Conservation (phyloP, 1,140 invertebrate genomes). For the Euura saliciscinereae region DNA sequence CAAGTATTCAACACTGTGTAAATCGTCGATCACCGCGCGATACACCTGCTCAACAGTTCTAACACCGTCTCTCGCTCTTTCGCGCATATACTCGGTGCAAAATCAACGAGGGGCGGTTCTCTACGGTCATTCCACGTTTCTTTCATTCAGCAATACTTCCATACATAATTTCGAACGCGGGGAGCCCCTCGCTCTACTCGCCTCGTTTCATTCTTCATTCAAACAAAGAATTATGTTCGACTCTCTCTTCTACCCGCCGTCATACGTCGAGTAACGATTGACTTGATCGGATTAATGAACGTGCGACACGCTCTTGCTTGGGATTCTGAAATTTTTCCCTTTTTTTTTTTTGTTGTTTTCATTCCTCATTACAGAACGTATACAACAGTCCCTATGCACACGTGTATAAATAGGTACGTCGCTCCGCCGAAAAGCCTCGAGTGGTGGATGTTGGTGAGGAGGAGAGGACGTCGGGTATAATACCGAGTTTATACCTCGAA, state of each 20-base stretch:
- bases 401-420: too few relatives aligned
- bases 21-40: neutral
- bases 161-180: neutral
- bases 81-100: neutral
- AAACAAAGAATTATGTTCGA: constrained; percentile 20
- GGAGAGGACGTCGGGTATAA: too few relatives aligned
- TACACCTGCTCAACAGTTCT: neutral
- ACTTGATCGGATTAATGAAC: neutral
- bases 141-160: constrained; percentile 11
- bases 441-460: too few relatives aligned
- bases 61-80: neutral
- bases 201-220: constrained; percentile 20
- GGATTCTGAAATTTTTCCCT: neutral
- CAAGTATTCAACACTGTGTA: too few relatives aligned
- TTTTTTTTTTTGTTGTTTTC: constrained; percentile 17
- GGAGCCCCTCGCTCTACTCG: neutral
- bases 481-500: too few relatives aligned
- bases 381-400: too few relatives aligned
- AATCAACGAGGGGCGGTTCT: neutral
- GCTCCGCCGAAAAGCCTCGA: too few relatives aligned
- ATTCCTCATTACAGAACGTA: too few relatives aligned
- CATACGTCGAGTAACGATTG: too few relatives aligned
- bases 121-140: constrained; percentile 1
- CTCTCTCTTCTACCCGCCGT: neutral
- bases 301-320: too few relatives aligned